Base-by-base conservation (phyloP, 1,140 invertebrate species). In the Trichogramma pretiosum region DNA sequence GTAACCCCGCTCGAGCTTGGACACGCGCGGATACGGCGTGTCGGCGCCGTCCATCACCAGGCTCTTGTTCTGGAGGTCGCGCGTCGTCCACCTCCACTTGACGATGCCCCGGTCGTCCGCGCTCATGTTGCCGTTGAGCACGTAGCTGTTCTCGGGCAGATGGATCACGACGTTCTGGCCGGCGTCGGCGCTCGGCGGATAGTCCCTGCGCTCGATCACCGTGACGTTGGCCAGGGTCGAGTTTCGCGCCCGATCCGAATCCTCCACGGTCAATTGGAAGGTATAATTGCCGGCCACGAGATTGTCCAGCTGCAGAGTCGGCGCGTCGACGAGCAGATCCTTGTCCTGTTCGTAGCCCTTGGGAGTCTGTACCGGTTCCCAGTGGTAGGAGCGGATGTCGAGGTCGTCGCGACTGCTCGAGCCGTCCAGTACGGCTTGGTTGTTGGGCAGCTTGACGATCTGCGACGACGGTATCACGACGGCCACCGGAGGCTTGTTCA, bases 21-120 rank as follows among this genome's bases (percentile, higher is more conserved):
- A 91, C 4, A 96, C 68, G 60, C 86, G 81, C 32, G 89, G 73
- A 61, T 87, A 90, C 1, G 91, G 88, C 1, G 89, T 93, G 56
- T 87, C 78, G 0, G 91, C 93, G 52, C 93, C 89, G 75, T 91
- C 87, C 87, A 94, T 93, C 62, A 94, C 91, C 13, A 90, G 90
- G 9, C 89, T 87, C 70, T 90, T 89, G 46, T 87, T 82, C 46
- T 87, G 81, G 62, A 90, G 87, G 32, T 84, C 83, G 1, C 84
- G 79, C 46, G 85, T 85, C 0, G 86, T 93, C 93, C 93, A 97
- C 66, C 94, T 90, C 86, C 92, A 97, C 22, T 79, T 86, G 0
- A 80, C 82, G 52, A 95, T 95, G 36, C 89, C 89, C 62, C 91
- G 85, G 72, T 96, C 93, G 65, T 97, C 93, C 0, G 85, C 87